These are phyloP conservation scores for Diadophis punctatus DNA, from an alignment of 2,113 vertebrate genomes.

Conservation along the genomic window DNA sequence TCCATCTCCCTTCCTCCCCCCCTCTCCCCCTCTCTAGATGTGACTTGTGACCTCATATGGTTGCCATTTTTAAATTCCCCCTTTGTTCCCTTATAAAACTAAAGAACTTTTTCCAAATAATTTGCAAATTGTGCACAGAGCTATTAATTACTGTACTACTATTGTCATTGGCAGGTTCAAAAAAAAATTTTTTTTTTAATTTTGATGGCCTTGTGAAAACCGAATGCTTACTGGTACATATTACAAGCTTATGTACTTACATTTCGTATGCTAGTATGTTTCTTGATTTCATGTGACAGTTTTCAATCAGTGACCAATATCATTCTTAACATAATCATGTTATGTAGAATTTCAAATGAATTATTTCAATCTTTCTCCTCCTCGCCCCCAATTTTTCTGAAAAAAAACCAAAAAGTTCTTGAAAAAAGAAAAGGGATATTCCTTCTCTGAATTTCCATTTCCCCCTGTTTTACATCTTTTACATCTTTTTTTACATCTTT, in stretches of 20 bases:
- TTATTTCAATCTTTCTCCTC: background rate
- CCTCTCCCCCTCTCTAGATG: background rate
- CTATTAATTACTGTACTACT: background rate
- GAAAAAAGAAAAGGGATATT: background rate
- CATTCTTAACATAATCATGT: background rate
- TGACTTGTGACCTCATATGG: background rate
- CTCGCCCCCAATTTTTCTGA: background rate
- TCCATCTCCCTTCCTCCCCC: too few species aligned
- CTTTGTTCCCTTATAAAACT: background rate
- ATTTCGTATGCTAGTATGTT: background rate
- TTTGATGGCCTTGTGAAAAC: background rate
- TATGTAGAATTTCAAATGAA: background rate
- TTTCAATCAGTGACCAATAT: background rate
- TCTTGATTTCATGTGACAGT: background rate
- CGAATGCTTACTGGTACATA: background rate
- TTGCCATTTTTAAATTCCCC: background rate
- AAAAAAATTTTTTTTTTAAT: background rate
- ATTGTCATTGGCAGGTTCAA: background rate
- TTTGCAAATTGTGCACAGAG: background rate
- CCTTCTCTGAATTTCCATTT: background rate
- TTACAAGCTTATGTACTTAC: background rate
- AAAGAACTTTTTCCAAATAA: background rate
- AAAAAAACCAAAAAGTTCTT: background rate
- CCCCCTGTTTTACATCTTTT: background rate
- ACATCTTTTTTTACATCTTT: background rate